These are phyloP conservation scores for Sinocyclocheilus grahami DNA, from an alignment of 2,113 vertebrate genomes.

Conservation along the genomic window DNA sequence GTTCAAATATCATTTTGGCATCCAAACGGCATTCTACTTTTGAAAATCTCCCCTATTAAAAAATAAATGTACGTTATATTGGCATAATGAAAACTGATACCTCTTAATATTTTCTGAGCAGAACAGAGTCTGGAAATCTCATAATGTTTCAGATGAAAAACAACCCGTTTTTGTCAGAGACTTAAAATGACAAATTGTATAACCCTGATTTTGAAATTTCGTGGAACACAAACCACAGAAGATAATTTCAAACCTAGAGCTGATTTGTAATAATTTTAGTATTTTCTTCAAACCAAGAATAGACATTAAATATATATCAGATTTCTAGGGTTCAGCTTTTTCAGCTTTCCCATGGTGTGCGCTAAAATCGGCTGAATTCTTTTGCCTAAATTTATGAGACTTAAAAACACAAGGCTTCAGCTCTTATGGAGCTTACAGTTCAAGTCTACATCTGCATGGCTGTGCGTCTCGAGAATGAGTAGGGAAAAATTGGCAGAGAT, in stretches of 20 bases:
- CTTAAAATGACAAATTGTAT: background rate
- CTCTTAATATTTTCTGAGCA: background rate
- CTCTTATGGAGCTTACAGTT: conserved; percentile 58
- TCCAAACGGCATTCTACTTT: too few relatives aligned
- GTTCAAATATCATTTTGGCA: background rate
- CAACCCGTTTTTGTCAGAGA: background rate
- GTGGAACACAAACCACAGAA: background rate
- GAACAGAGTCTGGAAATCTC: conserved; percentile 25
- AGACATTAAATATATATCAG: background rate
- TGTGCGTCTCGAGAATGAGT: conserved; percentile 45
- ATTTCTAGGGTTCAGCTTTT: conserved; percentile 45
- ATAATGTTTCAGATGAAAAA: background rate
- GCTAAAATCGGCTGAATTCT: conserved; percentile 70
- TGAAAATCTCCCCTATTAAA: too few relatives aligned
- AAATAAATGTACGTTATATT: background rate
- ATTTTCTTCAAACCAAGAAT: background rate
- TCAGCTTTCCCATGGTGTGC: conserved; percentile 70
- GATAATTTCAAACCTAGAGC: background rate
- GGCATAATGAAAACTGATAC: background rate
- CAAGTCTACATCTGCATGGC: conserved; percentile 62
- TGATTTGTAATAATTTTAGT: conserved; percentile 7
- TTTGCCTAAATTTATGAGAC: conserved; percentile 78
- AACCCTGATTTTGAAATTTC: background rate
- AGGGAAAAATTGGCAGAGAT: conserved; percentile 57
- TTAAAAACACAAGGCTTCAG: conserved; percentile 71